Base-by-base conservation (phyloP, 2,113 vertebrate species). In the Scortum barcoo region DNA sequence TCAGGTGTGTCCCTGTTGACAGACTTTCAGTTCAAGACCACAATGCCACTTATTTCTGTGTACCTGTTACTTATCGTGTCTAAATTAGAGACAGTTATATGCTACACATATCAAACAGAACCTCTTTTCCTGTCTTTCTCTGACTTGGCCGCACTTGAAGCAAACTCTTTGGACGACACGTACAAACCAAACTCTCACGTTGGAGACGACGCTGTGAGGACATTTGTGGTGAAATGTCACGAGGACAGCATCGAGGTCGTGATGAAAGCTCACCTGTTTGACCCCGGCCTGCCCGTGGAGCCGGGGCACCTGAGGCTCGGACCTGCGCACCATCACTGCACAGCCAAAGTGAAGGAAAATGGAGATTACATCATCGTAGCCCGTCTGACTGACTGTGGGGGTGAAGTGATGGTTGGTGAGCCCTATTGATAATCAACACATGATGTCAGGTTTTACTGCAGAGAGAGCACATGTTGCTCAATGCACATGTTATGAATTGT, bases 191-290 rank as follows among this genome's bases (percentile, higher is more conserved):
- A 30, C 61, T 22, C 53, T 48, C 79, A 1, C 67, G 17, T n/a
- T 10, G n/a, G 44, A 30, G 20, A 11, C 3, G 42, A 24, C 4
- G 7, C 20, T 7, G 22, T 38, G 4, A 24, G 33, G 68, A 16
- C 58, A 0, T 62, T 85, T n/a, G 73, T 11, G 76, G 66, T 89
- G 62, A 86, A 67, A 58, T 91, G 91, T 77, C 72, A 62, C 0
- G n/a, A 84, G 51, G 82, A 84, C 62, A 57, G 70, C 82, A 17
- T 89, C 0, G 85, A 89, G 62, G 72, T 90, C 1, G 14, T 50
- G 80, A 63, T 89, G n/a, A 85, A 58, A 50, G 68, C 61, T 3
- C 2, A 36, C 24, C 63, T 76, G 57, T 65, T 84, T 17, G 63
- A 78, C 30, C 26, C 50, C 0, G 40, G 24, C 4, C 22, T 10